phyloP scores from a whole-genome alignment of 2,113 vertebrate genomes.

The Pachypanchax playfairii region DNA sequence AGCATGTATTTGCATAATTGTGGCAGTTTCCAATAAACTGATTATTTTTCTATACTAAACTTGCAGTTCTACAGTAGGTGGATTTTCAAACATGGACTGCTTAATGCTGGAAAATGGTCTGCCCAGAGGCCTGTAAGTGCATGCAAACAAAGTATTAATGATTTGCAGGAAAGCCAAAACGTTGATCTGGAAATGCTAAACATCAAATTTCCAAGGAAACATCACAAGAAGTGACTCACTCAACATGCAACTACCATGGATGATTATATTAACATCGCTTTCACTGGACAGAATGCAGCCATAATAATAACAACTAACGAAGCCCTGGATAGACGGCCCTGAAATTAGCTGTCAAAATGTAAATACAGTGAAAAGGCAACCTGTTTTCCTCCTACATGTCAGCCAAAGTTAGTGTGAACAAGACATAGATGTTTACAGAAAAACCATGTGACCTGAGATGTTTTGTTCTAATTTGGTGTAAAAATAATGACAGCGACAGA shows the following conservation, averaged over 20 bases:
- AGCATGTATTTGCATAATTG: neutral
- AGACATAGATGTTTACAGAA: slow-evolving; percentile 21
- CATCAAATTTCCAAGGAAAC: too few relatives aligned
- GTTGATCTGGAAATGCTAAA: too few relatives aligned
- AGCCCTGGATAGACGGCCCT: neutral
- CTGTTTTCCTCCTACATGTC: slow-evolving; percentile 18
- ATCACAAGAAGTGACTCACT: too few relatives aligned
- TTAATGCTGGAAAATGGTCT: neutral
- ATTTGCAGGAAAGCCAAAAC: too few relatives aligned
- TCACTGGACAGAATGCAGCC: neutral
- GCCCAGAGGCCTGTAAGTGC: neutral
- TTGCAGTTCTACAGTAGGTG: neutral
- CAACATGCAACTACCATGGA: too few relatives aligned
- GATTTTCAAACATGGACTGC: neutral
- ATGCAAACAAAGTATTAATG: neutral
- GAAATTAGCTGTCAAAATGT: slow-evolving; percentile 20
- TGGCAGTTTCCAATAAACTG: neutral
- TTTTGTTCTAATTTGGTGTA: slow-evolving; percentile 27
- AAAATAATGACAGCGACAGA: slow-evolving; percentile 30
- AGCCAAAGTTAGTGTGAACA: slow-evolving; percentile 20
- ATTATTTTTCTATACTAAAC: neutral
- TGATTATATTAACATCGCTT: neutral
- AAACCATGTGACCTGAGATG: slow-evolving; percentile 9
- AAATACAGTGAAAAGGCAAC: slow-evolving; percentile 10
- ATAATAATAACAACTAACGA: neutral